Conservation (phyloP, 2,797 vertebrate genomes). For the Telmatherina bonti region DNA sequence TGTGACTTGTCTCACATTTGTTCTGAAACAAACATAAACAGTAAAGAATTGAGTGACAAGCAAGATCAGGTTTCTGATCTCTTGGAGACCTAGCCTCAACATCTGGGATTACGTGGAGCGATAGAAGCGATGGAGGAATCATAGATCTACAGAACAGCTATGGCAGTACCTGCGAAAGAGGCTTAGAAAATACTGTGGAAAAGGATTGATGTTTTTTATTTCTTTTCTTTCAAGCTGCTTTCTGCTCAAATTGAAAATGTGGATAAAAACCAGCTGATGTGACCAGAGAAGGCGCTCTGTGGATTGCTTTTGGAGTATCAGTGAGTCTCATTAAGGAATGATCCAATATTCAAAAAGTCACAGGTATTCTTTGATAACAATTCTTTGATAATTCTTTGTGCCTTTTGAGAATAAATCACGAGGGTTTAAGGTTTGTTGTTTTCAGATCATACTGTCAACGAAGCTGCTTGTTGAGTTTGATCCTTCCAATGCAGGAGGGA, state of each 20-base stretch:
- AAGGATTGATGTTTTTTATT: not conserved
- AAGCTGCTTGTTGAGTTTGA: constrained; percentile 10
- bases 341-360: constrained; percentile 13
- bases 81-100: not conserved
- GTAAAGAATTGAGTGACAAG: not conserved
- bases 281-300: not conserved
- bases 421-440: constrained; percentile 2
- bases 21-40: not conserved
- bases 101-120: constrained; percentile 8
- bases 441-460: not conserved
- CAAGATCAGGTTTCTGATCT: not conserved
- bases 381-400: constrained; percentile 10
- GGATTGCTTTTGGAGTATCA: not conserved
- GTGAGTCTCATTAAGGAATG: constrained; percentile 15
- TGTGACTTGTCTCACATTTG: no score
- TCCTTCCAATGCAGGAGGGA: constrained; percentile 4
- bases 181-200: not conserved
- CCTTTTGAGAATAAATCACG: constrained; percentile 5
- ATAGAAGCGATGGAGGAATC: not conserved
- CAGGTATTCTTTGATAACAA: constrained; percentile 15
- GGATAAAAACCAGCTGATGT: not conserved
- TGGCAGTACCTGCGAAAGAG: not conserved
- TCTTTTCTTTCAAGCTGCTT: constrained; percentile 1
- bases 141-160: not conserved
- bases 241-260: not conserved